Evolutionary conservation across 2,888 invertebrate species (phyloP), one percentile per base, ranked within the genome.

Genomic region (Horisme vitalbata): DNA sequence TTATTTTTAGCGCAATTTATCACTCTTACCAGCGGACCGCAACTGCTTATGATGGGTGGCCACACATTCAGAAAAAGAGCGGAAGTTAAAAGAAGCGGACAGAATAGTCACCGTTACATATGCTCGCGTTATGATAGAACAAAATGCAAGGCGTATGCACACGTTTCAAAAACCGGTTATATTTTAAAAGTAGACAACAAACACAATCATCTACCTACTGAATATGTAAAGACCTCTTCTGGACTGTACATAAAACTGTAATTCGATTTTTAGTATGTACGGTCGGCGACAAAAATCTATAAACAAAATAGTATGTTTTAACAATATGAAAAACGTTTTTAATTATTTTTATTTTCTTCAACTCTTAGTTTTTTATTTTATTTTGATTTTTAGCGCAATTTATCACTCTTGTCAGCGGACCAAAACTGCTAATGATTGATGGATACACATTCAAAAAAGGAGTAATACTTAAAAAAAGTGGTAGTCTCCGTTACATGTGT

Each of bases 201-300:
- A 1, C 49, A 49, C 32, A 45, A 47, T 11, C 57, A 57, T 21
- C n/a, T 12, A 2, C 47, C 52, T 9, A 10, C 37, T 3, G 10
- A 23, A 2, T 43, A 31, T 31, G 9, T n/a, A n/a, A n/a, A 23
- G 9, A 23, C 23, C 4, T 23, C 23, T 9, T 9, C 1, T 3
- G 23, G 23, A n/a, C 9, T 9, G 2, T 8, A 23, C 1, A 23
- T n/a, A 8, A 23, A 23, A 23, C 2, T 9, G n/a, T 23, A n/a
- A 23, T 8, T 9, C n/a, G n/a, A n/a, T n/a, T n/a, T n/a, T n/a
- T n/a, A n/a, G n/a, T n/a, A n/a, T n/a, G n/a, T n/a, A n/a, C n/a
- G n/a, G n/a, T n/a, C n/a, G n/a, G n/a, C n/a, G n/a, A n/a, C n/a
- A n/a, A n/a, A n/a, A n/a, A n/a, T n/a, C n/a, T n/a, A n/a, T n/a